Percentiles rank a stretch among this genome's conserved stretches.
phyloP scores from a whole-genome alignment of 2,797 vertebrate species.

The Cossypha dichroa region DNA sequence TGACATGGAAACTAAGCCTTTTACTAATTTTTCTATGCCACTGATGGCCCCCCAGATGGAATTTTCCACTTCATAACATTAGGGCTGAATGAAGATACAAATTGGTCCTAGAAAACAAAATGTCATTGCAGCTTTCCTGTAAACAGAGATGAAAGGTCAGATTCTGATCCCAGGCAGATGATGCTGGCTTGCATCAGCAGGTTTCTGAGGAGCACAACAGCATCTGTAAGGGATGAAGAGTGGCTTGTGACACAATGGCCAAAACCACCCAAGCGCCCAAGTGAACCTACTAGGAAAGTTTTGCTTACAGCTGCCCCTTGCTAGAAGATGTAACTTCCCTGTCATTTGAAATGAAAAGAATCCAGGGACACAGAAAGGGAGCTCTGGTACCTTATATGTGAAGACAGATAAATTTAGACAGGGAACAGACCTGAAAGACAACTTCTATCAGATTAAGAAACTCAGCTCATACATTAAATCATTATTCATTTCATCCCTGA shows the following conservation, averaged over 20 bases:
- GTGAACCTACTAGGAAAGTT: not conserved
- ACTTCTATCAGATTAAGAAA: not conserved
- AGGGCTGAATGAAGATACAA: not conserved
- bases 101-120: not conserved
- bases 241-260: not conserved
- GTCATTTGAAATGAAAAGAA: not conserved
- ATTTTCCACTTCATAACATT: not conserved
- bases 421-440: not conserved
- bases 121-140: not conserved
- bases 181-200: not conserved
- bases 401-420: not conserved
- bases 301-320: not conserved
- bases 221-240: not conserved
- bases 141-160: not conserved
- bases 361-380: not conserved
- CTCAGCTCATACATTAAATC: not conserved
- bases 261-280: not conserved
- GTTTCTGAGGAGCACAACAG: not conserved
- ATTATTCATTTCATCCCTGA: not conserved
- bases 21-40: not conserved
- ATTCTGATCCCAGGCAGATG: not conserved
- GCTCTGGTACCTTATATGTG: not conserved
- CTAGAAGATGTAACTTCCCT: not conserved
- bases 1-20: not conserved
- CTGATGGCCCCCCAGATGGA: not conserved